A percentile compares a stretch with the other conserved stretches of the same genome.
Conservation (phyloP, 2,113 vertebrate species). For the Anser brachyrhynchus region DNA sequence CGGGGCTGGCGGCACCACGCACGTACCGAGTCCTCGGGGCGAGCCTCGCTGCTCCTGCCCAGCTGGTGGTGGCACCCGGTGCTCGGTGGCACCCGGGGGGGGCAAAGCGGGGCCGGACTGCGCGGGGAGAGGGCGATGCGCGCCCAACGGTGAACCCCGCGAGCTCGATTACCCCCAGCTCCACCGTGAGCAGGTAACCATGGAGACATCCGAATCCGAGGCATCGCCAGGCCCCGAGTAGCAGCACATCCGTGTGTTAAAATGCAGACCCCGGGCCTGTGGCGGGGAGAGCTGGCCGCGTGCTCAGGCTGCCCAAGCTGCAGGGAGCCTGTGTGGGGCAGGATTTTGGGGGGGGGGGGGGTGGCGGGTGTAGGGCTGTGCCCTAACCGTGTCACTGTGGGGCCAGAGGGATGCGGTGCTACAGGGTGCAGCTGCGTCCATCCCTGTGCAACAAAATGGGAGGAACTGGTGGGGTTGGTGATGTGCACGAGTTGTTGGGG, state of each 20-base stretch:
- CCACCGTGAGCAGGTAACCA: slow-evolving; percentile 73
- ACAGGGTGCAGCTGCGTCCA: background rate
- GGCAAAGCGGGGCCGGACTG: background rate
- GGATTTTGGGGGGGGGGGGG: background rate
- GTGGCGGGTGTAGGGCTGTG: rapidly evolving
- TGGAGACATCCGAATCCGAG: slow-evolving; percentile 71
- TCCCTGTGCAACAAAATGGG: background rate
- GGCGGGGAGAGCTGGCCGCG: background rate
- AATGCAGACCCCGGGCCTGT: background rate
- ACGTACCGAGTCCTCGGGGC: background rate
- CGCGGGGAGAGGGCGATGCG: background rate
- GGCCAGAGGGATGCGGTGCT: background rate
- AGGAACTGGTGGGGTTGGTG: background rate
- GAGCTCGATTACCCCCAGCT: slow-evolving; percentile 71
- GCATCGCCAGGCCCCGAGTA: slow-evolving; percentile 43
- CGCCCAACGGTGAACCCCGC: slow-evolving; percentile 37
- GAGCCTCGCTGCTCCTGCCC: background rate
- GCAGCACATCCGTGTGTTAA: background rate
- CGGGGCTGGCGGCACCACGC: background rate
- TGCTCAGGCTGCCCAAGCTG: background rate
- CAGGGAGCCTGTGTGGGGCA: rapidly evolving
- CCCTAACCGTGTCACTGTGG: rapidly evolving
- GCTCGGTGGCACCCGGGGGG: background rate
- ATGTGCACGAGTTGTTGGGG: background rate
- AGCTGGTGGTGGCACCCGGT: background rate